Evolutionary conservation across 2,888 invertebrate genomes (phyloP).

Genomic region (Dione vanillae): DNA sequence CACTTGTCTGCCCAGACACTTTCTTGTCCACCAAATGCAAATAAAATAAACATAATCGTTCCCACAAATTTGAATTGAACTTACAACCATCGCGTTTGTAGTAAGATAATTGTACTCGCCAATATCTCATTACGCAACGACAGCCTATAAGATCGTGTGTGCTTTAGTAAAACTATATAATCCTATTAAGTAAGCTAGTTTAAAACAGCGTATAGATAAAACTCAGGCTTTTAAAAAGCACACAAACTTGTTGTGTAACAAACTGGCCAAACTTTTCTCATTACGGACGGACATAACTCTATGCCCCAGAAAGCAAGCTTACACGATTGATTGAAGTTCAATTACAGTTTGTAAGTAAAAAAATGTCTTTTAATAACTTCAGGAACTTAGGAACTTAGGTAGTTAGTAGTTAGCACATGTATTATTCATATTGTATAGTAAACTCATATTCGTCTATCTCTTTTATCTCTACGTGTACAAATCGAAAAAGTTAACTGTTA

Average conservation of each 20-base stretch:
- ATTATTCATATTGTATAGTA: neutral
- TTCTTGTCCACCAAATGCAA: too few relatives aligned
- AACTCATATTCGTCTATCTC: neutral
- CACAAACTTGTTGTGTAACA: slow-evolving; percentile 32
- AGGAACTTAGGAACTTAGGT: neutral
- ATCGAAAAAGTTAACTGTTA: too few relatives aligned
- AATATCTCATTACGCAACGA: too few relatives aligned
- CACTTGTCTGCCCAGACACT: too few relatives aligned
- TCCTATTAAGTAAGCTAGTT: slow-evolving; percentile 7
- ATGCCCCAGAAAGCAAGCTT: slow-evolving; percentile 16
- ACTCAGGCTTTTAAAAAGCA: slow-evolving; percentile 25
- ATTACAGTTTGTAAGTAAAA: slow-evolving; percentile 16
- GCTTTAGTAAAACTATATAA: slow-evolving; percentile 4
- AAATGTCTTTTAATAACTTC: neutral
- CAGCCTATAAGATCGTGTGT: neutral
- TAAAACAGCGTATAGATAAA: slow-evolving; percentile 5
- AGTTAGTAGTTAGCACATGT: too few relatives aligned
- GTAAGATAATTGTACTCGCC: too few relatives aligned
- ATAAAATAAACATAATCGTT: too few relatives aligned
- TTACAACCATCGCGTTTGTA: too few relatives aligned
- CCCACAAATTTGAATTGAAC: too few relatives aligned
- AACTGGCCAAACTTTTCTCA: slow-evolving; percentile 35
- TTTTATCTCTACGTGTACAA: neutral
- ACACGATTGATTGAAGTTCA: slow-evolving; percentile 33
- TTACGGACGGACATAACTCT: slow-evolving; percentile 26